These are phyloP conservation scores for Heliconius melpomene DNA, from an alignment of 1,140 invertebrate genomes.

Conservation along the genomic window DNA sequence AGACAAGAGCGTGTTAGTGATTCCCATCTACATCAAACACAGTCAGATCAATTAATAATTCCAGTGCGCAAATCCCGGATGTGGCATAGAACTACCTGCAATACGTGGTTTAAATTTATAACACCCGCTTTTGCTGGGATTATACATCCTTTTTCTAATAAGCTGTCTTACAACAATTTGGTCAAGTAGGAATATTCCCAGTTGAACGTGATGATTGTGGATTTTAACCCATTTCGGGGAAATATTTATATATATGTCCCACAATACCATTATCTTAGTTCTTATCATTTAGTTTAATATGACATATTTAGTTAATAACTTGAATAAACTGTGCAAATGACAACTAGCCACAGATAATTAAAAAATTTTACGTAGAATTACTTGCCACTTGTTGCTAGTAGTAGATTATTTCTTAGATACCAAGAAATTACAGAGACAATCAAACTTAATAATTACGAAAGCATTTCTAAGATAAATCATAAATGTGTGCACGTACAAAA, in stretches of 20 bases:
- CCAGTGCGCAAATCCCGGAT: conserved; percentile 51
- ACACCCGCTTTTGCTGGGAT: conserved; percentile 1
- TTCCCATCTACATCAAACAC: neutral
- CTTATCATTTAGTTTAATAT: too few relatives aligned
- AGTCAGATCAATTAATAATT: conserved; percentile 49
- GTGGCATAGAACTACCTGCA: conserved; percentile 42
- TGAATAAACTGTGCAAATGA: neutral
- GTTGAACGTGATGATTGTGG: neutral
- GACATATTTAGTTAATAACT: neutral
- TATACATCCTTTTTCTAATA: neutral
- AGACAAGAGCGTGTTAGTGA: neutral
- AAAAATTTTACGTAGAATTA: too few relatives aligned
- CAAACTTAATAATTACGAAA: conserved; percentile 27
- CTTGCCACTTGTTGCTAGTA: too few relatives aligned
- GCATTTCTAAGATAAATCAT: conserved; percentile 25
- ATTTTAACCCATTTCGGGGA: too few relatives aligned
- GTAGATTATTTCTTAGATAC: neutral
- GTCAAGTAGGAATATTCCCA: too few relatives aligned
- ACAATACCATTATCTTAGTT: too few relatives aligned
- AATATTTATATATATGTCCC: too few relatives aligned
- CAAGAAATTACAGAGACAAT: neutral
- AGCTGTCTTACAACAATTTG: neutral
- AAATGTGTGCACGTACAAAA: conserved; percentile 42
- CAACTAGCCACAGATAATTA: neutral
- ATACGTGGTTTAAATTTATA: conserved; percentile 48